Evolutionary conservation across 2,797 vertebrate species (phyloP).

Genomic region (Tachyglossus aculeatus): DNA sequence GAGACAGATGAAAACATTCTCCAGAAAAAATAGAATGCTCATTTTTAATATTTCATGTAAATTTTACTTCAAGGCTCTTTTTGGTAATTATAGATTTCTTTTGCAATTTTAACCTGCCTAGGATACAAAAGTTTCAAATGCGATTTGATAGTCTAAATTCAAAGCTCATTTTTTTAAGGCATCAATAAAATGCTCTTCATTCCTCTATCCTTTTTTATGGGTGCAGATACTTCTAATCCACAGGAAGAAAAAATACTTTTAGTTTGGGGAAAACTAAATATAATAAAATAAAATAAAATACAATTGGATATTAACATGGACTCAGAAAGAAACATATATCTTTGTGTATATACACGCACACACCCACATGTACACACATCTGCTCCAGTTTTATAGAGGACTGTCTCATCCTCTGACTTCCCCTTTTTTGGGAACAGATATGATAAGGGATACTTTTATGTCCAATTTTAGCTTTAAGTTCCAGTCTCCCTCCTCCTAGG

Average conservation of each 20-base stretch:
- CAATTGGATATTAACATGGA: no score
- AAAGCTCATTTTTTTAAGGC: conserved; percentile 29
- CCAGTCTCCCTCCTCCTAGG: no score
- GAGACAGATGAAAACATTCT: neutral
- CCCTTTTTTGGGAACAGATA: no score
- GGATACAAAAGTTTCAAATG: conserved; percentile 14
- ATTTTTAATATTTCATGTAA: conserved; percentile 32
- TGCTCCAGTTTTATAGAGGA: no score
- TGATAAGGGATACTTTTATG: no score
- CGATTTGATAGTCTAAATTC: conserved; percentile 7
- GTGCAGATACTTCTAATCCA: neutral
- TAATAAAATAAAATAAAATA: no score
- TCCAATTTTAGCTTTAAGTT: neutral
- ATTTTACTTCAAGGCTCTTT: conserved; percentile 2
- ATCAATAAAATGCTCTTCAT: neutral
- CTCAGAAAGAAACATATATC: no score
- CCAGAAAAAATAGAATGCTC: conserved; percentile 13
- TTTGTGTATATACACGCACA: no score
- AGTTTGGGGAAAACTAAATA: neutral
- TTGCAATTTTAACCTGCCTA: conserved; percentile 7
- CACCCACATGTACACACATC: no score
- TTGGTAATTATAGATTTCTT: conserved; percentile 10
- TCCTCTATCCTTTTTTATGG: neutral
- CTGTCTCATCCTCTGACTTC: no score
- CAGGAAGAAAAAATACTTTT: neutral